These are phyloP conservation scores for Sterna hirundo DNA, from an alignment of 2,113 vertebrate genomes.

Conservation along the genomic window DNA sequence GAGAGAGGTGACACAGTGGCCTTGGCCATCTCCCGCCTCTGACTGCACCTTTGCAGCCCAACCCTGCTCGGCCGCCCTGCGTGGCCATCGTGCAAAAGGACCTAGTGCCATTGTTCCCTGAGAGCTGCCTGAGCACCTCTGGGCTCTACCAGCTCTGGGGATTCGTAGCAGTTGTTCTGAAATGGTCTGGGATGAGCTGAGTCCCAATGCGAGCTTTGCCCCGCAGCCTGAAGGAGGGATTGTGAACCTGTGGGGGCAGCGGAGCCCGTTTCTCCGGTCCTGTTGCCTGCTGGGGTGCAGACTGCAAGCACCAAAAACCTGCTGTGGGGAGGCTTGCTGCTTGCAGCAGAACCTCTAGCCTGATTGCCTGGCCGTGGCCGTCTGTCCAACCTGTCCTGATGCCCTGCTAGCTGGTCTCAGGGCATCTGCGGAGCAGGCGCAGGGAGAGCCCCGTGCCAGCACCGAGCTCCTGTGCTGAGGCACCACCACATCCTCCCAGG, in stretches of 20 bases:
- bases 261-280: fast-evolving
- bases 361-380: neutral
- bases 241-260: fast-evolving
- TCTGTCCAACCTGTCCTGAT: neutral
- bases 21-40: neutral
- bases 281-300: fast-evolving
- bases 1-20: neutral
- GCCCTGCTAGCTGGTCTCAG: neutral
- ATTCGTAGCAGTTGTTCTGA: fast-evolving
- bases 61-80: fast-evolving
- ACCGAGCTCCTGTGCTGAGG: neutral
- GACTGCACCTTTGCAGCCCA: neutral
- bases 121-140: fast-evolving
- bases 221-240: neutral
- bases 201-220: fast-evolving
- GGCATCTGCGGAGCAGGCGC: fast-evolving
- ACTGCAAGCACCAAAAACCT: neutral
- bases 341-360: neutral
- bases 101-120: fast-evolving
- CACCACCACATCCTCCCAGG: fast-evolving
- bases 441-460: neutral
- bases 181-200: fast-evolving
- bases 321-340: neutral
- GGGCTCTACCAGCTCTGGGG: neutral
- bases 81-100: fast-evolving